Evolutionary conservation across 1,140 invertebrate genomes (phyloP).

Genomic region (Heliconius melpomene): DNA sequence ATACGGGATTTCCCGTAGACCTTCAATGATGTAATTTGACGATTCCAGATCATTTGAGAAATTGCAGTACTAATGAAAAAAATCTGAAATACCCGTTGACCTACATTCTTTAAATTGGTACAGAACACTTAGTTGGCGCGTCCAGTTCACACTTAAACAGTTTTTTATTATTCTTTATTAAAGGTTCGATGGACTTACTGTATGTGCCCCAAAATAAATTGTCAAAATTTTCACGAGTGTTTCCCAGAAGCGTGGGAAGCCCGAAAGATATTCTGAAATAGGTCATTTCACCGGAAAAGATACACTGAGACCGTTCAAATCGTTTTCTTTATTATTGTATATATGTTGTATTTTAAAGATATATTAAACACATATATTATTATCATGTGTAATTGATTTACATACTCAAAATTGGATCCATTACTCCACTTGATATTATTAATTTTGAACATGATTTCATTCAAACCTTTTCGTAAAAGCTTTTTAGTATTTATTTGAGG

Average conservation of each 20-base stretch:
- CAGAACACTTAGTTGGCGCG: no score
- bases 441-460: conserved; percentile 19
- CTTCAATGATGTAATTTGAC: no score
- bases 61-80: no score
- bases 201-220: conserved; percentile 47
- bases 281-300: conserved; percentile 57
- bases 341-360: background rate
- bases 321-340: conserved; percentile 44
- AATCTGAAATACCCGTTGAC: no score
- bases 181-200: background rate
- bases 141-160: no score
- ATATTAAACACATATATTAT: conserved; percentile 48
- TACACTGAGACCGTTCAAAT: conserved; percentile 48
- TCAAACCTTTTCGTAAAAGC: background rate
- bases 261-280: conserved; percentile 50
- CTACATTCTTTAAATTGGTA: no score
- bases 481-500: background rate
- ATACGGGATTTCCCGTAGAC: no score
- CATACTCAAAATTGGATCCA: conserved; percentile 33
- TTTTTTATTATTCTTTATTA: background rate
- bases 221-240: conserved; percentile 61
- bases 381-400: conserved; percentile 35
- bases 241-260: conserved; percentile 70
- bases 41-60: no score
- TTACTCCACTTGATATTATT: conserved; percentile 29